phyloP scores from a whole-genome alignment of 2,113 vertebrate species.

The Craseonycteris thonglongyai region DNA sequence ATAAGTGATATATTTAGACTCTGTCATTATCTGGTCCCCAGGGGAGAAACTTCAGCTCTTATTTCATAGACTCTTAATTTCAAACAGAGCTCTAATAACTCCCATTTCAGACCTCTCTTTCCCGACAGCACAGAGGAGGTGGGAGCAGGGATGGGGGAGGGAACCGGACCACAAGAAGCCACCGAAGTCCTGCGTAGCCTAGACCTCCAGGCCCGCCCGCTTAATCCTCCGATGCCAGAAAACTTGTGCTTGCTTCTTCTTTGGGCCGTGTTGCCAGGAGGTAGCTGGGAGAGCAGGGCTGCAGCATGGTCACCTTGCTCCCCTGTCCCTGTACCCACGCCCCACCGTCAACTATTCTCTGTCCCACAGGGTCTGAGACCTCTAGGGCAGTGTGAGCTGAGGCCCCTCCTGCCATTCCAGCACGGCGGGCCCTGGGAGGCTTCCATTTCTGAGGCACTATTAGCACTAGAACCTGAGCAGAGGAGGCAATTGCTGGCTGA shows the following conservation, averaged over 20 bases:
- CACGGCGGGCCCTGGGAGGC: neutral
- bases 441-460: accelerated
- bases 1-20: conserved; percentile 62
- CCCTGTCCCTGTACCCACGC: neutral
- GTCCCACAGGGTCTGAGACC: neutral
- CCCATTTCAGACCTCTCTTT: neutral
- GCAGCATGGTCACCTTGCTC: neutral
- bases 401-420: neutral
- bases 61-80: conserved; percentile 51
- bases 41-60: conserved; percentile 38
- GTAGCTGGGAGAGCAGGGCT: neutral
- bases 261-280: neutral
- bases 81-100: neutral
- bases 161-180: neutral
- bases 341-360: neutral
- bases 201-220: neutral
- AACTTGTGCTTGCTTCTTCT: neutral
- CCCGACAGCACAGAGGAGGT: neutral
- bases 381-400: neutral
- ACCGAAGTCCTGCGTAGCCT: neutral
- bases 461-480: neutral
- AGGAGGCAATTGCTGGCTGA: neutral
- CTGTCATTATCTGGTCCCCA: conserved; percentile 55
- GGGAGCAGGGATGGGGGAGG: accelerated
- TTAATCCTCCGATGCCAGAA: neutral